These are phyloP conservation scores for Ormyrus rosae DNA, from an alignment of 2,888 invertebrate species.

Conservation along the genomic window DNA sequence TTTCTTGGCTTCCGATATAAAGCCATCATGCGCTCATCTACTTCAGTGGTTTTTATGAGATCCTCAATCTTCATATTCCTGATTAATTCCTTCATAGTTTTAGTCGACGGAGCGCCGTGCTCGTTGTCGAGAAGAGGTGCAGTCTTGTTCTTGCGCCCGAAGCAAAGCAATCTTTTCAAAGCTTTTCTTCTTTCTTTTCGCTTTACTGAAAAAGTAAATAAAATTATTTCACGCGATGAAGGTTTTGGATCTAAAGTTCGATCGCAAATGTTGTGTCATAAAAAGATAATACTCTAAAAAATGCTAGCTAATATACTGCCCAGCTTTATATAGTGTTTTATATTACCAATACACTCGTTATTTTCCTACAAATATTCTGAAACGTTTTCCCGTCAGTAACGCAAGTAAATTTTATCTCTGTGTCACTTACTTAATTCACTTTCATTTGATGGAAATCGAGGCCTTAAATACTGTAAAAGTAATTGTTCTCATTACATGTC, in stretches of 20 bases:
- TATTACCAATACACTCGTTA: no score
- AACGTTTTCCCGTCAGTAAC: no score
- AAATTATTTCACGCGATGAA: neutral
- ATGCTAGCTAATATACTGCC: no score
- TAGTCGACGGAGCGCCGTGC: neutral
- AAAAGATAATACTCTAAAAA: no score
- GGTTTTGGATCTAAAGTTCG: neutral
- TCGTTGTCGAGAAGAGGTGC: slow-evolving; percentile 26
- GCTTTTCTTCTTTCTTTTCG: slow-evolving; percentile 25
- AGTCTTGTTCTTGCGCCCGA: slow-evolving; percentile 35
- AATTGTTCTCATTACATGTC: slow-evolving; percentile 1
- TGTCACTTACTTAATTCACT: no score
- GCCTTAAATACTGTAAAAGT: slow-evolving; percentile 45
- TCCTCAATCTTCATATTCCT: slow-evolving; percentile 50
- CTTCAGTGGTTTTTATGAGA: slow-evolving; percentile 36
- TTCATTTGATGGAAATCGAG: slow-evolving; percentile 31
- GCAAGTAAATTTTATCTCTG: no score
- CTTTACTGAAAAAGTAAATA: slow-evolving; percentile 31
- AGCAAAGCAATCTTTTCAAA: slow-evolving; percentile 25
- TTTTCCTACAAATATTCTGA: no score
- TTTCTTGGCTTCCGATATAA: slow-evolving; percentile 21
- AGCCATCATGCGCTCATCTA: slow-evolving; percentile 12
- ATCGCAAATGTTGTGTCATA: no score
- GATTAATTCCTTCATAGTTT: slow-evolving; percentile 47
- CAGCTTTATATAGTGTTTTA: no score